These are phyloP conservation scores for Archips xylosteana DNA, from an alignment of 2,888 invertebrate genomes.

Conservation along the genomic window DNA sequence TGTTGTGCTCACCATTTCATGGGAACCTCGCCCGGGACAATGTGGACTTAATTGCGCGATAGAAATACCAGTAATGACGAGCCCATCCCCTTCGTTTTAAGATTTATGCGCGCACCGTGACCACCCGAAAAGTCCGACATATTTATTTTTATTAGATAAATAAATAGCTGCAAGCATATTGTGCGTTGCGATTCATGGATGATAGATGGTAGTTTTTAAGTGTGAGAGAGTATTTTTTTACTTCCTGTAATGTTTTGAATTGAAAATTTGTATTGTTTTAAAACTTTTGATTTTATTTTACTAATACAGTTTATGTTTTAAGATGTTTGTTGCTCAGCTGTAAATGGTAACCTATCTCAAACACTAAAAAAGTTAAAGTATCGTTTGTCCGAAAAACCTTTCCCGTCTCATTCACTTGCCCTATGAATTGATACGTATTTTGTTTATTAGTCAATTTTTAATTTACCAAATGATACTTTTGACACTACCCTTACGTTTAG, in stretches of 20 bases:
- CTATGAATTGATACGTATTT: too few species aligned
- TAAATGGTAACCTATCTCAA: too few species aligned
- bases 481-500: too few species aligned
- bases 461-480: too few species aligned
- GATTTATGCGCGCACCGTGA: constrained; percentile 76
- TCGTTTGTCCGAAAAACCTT: too few species aligned
- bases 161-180: constrained; percentile 81
- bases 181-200: constrained; percentile 63
- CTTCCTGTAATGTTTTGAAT: background rate
- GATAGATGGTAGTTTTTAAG: constrained; percentile 69
- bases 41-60: constrained; percentile 81
- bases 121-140: constrained; percentile 68
- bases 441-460: too few species aligned
- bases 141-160: constrained; percentile 71
- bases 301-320: too few species aligned
- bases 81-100: constrained; percentile 62
- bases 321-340: too few species aligned
- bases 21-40: constrained; percentile 79
- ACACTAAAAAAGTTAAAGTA: too few species aligned
- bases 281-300: too few species aligned
- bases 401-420: too few species aligned
- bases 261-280: background rate
- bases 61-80: constrained; percentile 77
- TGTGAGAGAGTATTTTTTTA: constrained; percentile 67
- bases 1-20: constrained; percentile 74